A percentile compares a stretch with the other conserved stretches of the same genome.
Conservation (phyloP, 2,888 invertebrate species). For the Anthophora plumipes region DNA sequence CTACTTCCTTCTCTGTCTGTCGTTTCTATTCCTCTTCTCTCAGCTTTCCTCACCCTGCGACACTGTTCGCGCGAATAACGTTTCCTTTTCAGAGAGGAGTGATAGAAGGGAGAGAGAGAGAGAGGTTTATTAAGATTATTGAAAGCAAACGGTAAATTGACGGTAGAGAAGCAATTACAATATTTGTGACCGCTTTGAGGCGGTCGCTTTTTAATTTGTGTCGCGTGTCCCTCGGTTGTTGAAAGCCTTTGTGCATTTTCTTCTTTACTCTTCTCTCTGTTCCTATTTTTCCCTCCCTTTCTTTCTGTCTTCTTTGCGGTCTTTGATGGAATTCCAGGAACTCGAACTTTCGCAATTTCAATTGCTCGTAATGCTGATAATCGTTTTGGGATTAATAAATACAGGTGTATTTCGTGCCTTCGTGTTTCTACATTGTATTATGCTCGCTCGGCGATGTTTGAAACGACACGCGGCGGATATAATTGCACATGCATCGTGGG, state of each 20-base stretch:
- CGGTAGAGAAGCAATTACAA: conserved; percentile 43
- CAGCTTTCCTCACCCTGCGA: conserved; percentile 42
- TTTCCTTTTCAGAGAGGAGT: conserved; percentile 42
- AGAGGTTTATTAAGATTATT: conserved; percentile 57
- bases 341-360: background rate
- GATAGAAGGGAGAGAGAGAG: too few relatives aligned
- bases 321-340: background rate
- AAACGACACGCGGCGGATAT: too few relatives aligned
- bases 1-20: conserved; percentile 1
- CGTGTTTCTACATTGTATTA: background rate
- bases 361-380: background rate
- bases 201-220: conserved; percentile 17
- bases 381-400: background rate
- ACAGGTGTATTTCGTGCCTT: background rate
- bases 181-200: conserved; percentile 39
- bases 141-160: conserved; percentile 44
- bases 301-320: background rate
- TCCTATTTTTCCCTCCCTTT: too few relatives aligned
- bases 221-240: conserved; percentile 14
- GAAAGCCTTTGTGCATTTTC: conserved; percentile 5
- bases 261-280: background rate
- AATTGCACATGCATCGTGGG: too few relatives aligned
- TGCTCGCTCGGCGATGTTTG: background rate
- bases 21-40: background rate
- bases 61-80: conserved; percentile 32